These are phyloP conservation scores for Pyrgus malvae DNA, from an alignment of 2,888 invertebrate species.

Conservation along the genomic window DNA sequence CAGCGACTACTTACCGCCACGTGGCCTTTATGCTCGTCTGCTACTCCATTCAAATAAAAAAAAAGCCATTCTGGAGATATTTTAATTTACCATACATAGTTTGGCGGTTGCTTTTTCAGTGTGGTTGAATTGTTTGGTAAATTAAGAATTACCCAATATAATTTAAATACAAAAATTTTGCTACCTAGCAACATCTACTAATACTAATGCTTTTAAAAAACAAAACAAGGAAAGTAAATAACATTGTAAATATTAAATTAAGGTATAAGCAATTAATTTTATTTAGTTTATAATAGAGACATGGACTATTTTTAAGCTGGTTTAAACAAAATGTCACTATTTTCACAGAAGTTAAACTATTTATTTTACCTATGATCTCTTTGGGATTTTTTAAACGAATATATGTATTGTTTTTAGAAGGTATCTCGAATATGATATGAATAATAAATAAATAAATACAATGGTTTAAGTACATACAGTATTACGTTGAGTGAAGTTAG, in stretches of 20 bases:
- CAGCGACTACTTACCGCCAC: no score
- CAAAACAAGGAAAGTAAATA: neutral
- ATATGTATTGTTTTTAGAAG: conserved; percentile 7
- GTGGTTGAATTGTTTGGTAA: no score
- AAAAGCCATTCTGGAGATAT: no score
- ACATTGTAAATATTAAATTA: conserved; percentile 35
- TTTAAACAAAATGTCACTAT: conserved; percentile 5
- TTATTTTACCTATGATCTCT: conserved; percentile 33
- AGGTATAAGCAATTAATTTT: conserved; percentile 9
- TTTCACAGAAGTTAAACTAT: conserved; percentile 29
- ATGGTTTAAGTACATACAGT: conserved; percentile 52
- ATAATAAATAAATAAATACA: conserved; percentile 1
- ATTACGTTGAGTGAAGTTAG: no score
- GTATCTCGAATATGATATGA: conserved; percentile 27
- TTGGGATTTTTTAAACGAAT: conserved; percentile 11
- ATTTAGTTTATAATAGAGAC: conserved; percentile 29
- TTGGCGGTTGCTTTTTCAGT: no score
- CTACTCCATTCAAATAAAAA: no score
- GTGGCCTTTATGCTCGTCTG: no score
- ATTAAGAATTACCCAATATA: no score
- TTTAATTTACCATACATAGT: no score
- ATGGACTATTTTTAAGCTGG: neutral
- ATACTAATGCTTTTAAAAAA: neutral
- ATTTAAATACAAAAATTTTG: no score
- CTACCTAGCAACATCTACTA: no score